phyloP scores from a whole-genome alignment of 2,113 vertebrate genomes.

The Pyxicephalus adspersus region DNA sequence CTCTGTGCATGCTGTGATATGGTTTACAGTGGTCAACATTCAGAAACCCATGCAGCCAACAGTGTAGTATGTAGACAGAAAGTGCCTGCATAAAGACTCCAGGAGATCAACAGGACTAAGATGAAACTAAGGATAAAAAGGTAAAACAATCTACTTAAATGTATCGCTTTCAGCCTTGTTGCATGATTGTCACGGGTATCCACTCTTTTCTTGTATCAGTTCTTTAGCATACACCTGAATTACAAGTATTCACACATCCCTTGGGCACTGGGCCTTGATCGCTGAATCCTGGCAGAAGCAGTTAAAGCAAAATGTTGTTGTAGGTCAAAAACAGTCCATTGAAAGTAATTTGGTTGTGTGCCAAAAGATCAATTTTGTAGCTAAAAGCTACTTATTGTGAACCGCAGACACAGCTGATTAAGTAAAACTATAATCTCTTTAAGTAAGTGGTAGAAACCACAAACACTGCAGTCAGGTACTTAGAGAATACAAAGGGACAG shows the following conservation, averaged over 20 bases:
- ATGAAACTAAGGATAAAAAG: no score
- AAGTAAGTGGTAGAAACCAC: slow-evolving; percentile 55
- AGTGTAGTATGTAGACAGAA: no score
- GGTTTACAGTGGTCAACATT: no score
- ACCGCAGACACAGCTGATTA: slow-evolving; percentile 55
- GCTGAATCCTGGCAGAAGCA: slow-evolving; percentile 9
- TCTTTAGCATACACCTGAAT: background rate
- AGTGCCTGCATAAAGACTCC: no score
- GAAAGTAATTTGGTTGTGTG: slow-evolving; percentile 50
- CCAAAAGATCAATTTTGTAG: slow-evolving; percentile 57
- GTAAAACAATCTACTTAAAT: no score
- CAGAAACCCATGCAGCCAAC: no score
- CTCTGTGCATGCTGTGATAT: no score
- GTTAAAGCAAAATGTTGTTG: slow-evolving; percentile 34
- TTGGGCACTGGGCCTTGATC: background rate
- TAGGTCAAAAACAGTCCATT: slow-evolving; percentile 54
- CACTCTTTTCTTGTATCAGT: no score
- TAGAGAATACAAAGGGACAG: slow-evolving; percentile 42
- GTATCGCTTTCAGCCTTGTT: no score
- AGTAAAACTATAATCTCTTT: slow-evolving; percentile 56
- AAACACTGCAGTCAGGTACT: slow-evolving; percentile 53
- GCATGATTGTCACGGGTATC: background rate
- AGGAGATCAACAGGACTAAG: no score
- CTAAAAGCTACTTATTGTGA: slow-evolving; percentile 55
- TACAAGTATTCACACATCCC: background rate